A percentile compares a stretch with the other conserved stretches of the same genome.
Evolutionary conservation across 2,113 vertebrate species (phyloP).

Genomic region (Myocastor coypus): DNA sequence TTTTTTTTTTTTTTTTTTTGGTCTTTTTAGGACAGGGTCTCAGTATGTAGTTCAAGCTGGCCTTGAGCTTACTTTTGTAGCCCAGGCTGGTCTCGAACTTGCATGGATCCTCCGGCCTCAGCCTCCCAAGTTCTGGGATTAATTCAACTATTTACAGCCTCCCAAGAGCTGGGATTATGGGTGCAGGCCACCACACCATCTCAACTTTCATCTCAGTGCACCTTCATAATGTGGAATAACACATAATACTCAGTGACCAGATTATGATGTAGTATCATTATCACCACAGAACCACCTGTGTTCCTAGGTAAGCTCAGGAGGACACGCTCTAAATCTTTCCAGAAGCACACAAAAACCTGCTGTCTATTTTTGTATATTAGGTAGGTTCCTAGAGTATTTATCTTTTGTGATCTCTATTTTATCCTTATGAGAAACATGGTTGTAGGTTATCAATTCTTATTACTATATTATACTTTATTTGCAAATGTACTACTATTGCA

Average conservation of each 20-base stretch:
- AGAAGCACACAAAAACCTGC: not conserved
- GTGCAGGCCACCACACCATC: too few relatives aligned
- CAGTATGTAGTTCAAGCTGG: too few relatives aligned
- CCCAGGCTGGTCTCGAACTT: too few relatives aligned
- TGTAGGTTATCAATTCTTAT: not conserved
- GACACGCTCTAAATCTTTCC: not conserved
- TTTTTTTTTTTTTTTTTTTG: too few relatives aligned
- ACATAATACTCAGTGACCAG: not conserved
- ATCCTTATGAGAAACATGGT: not conserved
- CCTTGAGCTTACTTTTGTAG: too few relatives aligned
- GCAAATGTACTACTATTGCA: not conserved
- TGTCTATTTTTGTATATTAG: not conserved
- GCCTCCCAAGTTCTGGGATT: too few relatives aligned
- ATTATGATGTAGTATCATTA: not conserved
- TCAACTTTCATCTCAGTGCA: too few relatives aligned
- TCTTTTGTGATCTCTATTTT: not conserved
- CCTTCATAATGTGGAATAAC: not conserved
- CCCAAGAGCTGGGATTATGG: too few relatives aligned
- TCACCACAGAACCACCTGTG: fast-evolving
- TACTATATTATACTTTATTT: not conserved
- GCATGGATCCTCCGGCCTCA: too few relatives aligned
- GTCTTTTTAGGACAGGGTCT: too few relatives aligned
- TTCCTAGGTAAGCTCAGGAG: not conserved
- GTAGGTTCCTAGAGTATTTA: not conserved
- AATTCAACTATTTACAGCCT: too few relatives aligned